phyloP scores from a whole-genome alignment of 2,888 invertebrate species.

The Drosophila borealis region DNA sequence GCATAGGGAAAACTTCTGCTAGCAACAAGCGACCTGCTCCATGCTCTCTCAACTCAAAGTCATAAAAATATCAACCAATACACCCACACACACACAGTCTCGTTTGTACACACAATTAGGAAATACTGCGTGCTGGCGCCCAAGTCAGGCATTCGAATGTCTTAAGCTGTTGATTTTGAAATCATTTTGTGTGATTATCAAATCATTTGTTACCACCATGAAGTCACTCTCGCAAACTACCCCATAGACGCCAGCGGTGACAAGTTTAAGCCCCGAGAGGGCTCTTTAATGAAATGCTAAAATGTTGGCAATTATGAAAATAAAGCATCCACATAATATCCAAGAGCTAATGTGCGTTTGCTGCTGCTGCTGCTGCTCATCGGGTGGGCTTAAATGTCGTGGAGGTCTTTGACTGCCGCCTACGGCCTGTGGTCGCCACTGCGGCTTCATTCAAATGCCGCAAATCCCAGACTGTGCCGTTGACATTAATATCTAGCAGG shows the following conservation, averaged over 20 bases:
- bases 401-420: constrained; percentile 17
- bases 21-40: constrained; percentile 58
- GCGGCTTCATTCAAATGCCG: constrained; percentile 33
- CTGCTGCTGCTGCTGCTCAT: constrained; percentile 16
- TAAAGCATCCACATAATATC: constrained; percentile 35
- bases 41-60: constrained; percentile 37
- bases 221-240: constrained; percentile 8
- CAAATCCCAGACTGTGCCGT: constrained; percentile 42
- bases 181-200: constrained; percentile 68
- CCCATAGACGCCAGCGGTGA: constrained; percentile 13
- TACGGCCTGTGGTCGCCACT: constrained; percentile 11
- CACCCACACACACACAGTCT: constrained; percentile 15
- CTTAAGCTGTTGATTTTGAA: constrained; percentile 70
- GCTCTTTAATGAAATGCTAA: constrained; percentile 49
- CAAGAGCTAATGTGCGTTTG: constrained; percentile 36
- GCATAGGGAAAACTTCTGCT: constrained; percentile 59
- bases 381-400: constrained; percentile 46
- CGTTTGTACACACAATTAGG: constrained; percentile 70
- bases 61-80: constrained; percentile 46
- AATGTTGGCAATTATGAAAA: constrained; percentile 64
- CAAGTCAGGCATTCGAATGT: constrained; percentile 51
- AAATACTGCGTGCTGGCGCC: constrained; percentile 47
- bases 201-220: constrained; percentile 46
- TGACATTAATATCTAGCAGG: constrained; percentile 36
- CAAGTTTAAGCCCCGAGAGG: constrained; percentile 7